A percentile compares a stretch with the other conserved stretches of the same genome.
Evolutionary conservation across 2,113 vertebrate species (phyloP).

Genomic region (Dipodomys ordii): DNA sequence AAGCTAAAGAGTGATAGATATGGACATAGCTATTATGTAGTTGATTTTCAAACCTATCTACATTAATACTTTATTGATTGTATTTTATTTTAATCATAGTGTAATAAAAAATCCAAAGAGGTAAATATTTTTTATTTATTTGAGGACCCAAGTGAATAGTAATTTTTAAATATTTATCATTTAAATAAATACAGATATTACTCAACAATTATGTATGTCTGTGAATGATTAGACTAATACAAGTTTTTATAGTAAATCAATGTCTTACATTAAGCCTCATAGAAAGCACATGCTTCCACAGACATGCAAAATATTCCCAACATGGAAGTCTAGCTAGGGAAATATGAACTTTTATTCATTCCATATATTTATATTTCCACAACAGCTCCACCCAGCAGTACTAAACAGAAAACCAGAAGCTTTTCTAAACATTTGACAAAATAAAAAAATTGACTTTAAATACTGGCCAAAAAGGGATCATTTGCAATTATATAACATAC

Average conservation of each 20-base stretch:
- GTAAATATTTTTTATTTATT: constrained; percentile 64
- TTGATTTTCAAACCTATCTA: constrained; percentile 58
- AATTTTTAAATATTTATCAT: constrained; percentile 68
- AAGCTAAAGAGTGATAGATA: constrained; percentile 47
- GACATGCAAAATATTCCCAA: neutral
- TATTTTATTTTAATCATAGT: constrained; percentile 73
- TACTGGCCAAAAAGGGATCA: neutral
- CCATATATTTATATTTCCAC: neutral
- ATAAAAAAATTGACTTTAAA: constrained; percentile 27
- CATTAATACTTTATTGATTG: constrained; percentile 76
- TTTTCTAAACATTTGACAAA: constrained; percentile 53
- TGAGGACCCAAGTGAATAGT: constrained; percentile 57
- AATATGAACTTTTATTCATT: neutral
- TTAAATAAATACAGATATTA: constrained; percentile 67
- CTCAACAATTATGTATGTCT: constrained; percentile 59
- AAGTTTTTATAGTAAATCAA: constrained; percentile 61
- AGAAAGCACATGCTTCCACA: constrained; percentile 28
- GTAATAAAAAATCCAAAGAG: constrained; percentile 58
- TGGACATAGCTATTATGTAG: constrained; percentile 51
- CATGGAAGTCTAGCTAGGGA: neutral
- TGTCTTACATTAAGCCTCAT: constrained; percentile 7
- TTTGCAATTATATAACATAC: neutral
- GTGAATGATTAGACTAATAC: constrained; percentile 57
- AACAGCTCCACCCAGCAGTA: neutral
- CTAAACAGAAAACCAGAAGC: constrained; percentile 28